A percentile compares a stretch with the other conserved stretches of the same genome.
These are phyloP conservation scores for Eumaeus atala DNA, from an alignment of 1,140 invertebrate genomes.

Conservation along the genomic window DNA sequence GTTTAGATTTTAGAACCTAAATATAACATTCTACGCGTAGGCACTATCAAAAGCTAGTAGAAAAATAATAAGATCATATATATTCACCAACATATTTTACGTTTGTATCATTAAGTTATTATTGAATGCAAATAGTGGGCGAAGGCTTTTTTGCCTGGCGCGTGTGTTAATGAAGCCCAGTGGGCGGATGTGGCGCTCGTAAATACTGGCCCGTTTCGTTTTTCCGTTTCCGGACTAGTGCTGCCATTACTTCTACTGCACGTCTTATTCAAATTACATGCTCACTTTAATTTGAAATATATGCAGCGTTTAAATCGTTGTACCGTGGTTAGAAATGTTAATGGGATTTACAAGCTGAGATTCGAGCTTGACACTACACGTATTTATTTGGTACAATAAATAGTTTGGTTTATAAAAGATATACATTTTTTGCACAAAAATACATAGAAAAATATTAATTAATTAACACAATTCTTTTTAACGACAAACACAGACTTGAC, in stretches of 20 bases:
- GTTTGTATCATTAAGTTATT: slow-evolving; percentile 8
- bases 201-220: slow-evolving; percentile 33
- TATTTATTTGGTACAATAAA: neutral
- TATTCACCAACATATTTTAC: too few relatives aligned
- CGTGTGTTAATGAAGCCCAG: slow-evolving; percentile 29
- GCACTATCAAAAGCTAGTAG: too few relatives aligned
- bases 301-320: slow-evolving; percentile 16
- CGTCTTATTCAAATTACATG: slow-evolving; percentile 59
- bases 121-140: slow-evolving; percentile 21
- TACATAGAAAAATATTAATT: too few relatives aligned
- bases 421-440: too few relatives aligned
- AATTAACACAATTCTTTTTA: too few relatives aligned
- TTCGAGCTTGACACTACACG: slow-evolving; percentile 5
- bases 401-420: too few relatives aligned
- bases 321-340: slow-evolving; percentile 14
- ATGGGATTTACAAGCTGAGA: slow-evolving; percentile 14
- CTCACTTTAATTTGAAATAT: slow-evolving; percentile 31
- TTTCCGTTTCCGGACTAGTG: slow-evolving; percentile 61
- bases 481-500: too few relatives aligned
- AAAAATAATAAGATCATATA: too few relatives aligned
- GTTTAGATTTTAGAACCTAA: too few relatives aligned
- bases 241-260: slow-evolving; percentile 63
- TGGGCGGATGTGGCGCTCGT: slow-evolving; percentile 26
- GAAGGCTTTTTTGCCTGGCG: slow-evolving; percentile 20
- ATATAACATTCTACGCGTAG: too few relatives aligned